Conservation (phyloP, 2,797 vertebrate species). For the Cirrhinus mrigala region DNA sequence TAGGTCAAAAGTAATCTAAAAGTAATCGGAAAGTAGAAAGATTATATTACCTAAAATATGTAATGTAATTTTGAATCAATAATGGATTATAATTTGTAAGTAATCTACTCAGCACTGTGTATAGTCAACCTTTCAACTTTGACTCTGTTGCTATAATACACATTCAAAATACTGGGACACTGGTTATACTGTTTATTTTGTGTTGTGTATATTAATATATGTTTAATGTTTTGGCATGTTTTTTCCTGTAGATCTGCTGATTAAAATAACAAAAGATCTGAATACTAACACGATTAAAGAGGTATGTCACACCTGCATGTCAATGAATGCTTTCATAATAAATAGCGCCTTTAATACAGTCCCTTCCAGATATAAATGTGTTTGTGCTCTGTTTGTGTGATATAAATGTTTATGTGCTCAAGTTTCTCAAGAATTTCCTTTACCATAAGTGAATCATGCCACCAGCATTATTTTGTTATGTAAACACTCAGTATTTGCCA, state of each 20-base stretch:
- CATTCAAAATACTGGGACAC: background rate
- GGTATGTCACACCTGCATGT: conserved; percentile 47
- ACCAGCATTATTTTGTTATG: background rate
- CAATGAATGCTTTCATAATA: background rate
- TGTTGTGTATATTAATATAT: background rate
- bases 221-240: background rate
- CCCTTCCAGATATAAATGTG: background rate
- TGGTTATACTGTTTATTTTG: background rate
- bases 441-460: background rate
- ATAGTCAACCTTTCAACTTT: background rate
- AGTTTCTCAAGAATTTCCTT: background rate
- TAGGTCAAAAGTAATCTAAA: no score
- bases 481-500: conserved; percentile 17
- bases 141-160: background rate
- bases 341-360: background rate
- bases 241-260: conserved; percentile 55
- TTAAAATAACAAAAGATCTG: background rate
- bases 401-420: no score
- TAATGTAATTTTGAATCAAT: no score
- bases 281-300: conserved; percentile 35
- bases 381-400: no score
- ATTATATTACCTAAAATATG: no score
- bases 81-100: no score
- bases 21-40: no score
- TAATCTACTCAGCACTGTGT: no score